phyloP scores from a whole-genome alignment of 2,797 vertebrate genomes.

The Rhinatrema bivittatum region DNA sequence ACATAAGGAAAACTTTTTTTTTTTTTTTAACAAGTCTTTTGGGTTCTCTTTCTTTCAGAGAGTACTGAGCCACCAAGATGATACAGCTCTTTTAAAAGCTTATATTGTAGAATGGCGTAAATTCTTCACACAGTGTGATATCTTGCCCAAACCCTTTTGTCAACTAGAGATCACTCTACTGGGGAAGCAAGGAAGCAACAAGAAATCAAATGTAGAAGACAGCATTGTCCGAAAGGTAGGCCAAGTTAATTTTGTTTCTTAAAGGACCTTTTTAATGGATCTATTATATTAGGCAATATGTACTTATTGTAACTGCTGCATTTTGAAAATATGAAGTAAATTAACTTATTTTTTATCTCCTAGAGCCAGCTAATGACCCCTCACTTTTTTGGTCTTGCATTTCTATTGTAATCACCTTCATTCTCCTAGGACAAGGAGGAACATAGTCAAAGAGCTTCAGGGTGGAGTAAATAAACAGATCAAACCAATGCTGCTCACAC shows the following conservation, averaged over 20 bases:
- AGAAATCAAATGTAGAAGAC: slow-evolving; percentile 93
- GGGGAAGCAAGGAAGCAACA: slow-evolving; percentile 87
- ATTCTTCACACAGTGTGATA: slow-evolving; percentile 96
- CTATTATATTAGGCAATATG: background rate
- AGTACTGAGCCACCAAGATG: slow-evolving; percentile 93
- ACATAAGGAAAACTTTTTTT: too few relatives aligned
- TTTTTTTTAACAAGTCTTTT: too few relatives aligned
- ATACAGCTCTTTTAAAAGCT: slow-evolving; percentile 88
- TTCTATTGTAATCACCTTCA: too few relatives aligned
- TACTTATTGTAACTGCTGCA: background rate
- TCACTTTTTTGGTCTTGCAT: too few relatives aligned
- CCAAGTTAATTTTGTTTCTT: background rate
- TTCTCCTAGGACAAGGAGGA: too few relatives aligned
- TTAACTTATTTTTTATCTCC: background rate
- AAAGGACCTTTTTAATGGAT: slow-evolving; percentile 1
- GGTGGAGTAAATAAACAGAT: too few relatives aligned
- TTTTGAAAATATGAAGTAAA: too few relatives aligned
- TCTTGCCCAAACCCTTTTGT: slow-evolving; percentile 92
- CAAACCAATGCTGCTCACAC: too few relatives aligned
- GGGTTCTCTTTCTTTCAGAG: slow-evolving; percentile 63
- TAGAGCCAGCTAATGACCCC: background rate
- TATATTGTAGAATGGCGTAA: slow-evolving; percentile 97
- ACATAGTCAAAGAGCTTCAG: too few relatives aligned
- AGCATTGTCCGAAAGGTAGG: slow-evolving; percentile 93
- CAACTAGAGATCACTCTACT: slow-evolving; percentile 87